phyloP scores from a whole-genome alignment of 2,888 invertebrate genomes.

The Arge pagana region DNA sequence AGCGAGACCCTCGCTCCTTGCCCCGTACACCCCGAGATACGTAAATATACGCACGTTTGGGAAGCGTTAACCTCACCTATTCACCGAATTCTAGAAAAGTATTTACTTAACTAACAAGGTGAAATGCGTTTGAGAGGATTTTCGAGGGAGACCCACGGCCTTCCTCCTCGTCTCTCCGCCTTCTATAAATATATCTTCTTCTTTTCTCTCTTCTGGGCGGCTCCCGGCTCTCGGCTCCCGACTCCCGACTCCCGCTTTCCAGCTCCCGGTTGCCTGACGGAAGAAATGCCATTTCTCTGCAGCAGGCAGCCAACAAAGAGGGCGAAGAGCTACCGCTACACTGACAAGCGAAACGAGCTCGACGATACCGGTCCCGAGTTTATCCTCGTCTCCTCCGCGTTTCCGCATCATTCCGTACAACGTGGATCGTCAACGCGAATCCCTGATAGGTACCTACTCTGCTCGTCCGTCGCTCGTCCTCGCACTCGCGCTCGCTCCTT shows the following conservation, averaged over 20 bases:
- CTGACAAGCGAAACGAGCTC: no score
- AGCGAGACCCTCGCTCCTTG: constrained; percentile 4
- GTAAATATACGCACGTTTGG: constrained; percentile 10
- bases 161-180: constrained; percentile 1
- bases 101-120: constrained; percentile 36
- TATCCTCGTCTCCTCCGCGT: no score
- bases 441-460: no score
- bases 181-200: constrained; percentile 29
- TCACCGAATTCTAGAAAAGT: constrained; percentile 23
- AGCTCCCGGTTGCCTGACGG: no score
- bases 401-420: no score
- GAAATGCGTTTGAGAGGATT: constrained; percentile 15
- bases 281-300: constrained; percentile 16
- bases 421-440: no score
- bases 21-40: not conserved
- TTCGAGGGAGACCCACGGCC: not conserved
- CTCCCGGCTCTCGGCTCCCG: not conserved
- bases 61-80: constrained; percentile 13
- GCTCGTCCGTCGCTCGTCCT: no score
- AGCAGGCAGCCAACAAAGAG: constrained; percentile 8
- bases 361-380: no score
- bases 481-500: no score
- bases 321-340: no score
- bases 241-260: no score
- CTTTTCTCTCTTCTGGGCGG: constrained; percentile 19